Percentiles rank a stretch among this genome's conserved stretches.
Evolutionary conservation across 2,113 vertebrate genomes (phyloP).

Genomic region (Thryonomys swinderianus): DNA sequence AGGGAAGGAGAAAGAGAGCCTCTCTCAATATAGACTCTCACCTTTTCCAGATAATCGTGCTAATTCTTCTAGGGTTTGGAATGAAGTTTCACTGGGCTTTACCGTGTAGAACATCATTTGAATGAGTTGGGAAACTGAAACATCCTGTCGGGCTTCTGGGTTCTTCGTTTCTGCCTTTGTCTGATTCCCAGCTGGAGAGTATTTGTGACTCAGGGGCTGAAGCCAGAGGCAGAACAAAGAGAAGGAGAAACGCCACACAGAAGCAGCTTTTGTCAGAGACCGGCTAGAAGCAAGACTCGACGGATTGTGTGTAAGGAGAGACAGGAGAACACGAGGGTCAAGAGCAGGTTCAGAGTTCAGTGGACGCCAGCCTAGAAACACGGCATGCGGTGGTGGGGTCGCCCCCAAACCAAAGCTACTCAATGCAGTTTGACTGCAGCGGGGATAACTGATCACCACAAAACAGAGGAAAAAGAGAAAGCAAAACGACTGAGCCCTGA

Average conservation of each 20-base stretch:
- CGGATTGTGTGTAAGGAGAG: background rate
- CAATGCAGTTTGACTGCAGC: background rate
- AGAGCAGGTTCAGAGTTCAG: conserved; percentile 50
- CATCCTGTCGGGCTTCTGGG: background rate
- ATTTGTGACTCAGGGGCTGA: conserved; percentile 46
- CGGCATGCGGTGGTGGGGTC: background rate
- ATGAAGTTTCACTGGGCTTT: conserved; percentile 90
- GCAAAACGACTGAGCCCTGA: background rate
- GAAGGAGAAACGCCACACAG: background rate
- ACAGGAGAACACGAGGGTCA: background rate
- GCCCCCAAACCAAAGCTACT: background rate
- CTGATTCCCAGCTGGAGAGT: conserved; percentile 61
- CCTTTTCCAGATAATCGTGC: conserved; percentile 93
- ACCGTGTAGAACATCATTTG: conserved; percentile 90
- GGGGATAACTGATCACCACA: background rate
- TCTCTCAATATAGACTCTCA: conserved; percentile 81
- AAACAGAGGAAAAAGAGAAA: background rate
- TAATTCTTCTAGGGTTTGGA: conserved; percentile 89
- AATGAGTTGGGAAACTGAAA: conserved; percentile 82
- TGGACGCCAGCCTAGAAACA: background rate
- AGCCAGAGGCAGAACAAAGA: conserved; percentile 49
- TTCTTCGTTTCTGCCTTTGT: conserved; percentile 64
- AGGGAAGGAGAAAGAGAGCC: background rate
- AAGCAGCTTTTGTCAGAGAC: conserved; percentile 64
- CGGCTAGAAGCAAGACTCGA: background rate